Conservation (phyloP, 2,113 vertebrate species). For the Pica pica region DNA sequence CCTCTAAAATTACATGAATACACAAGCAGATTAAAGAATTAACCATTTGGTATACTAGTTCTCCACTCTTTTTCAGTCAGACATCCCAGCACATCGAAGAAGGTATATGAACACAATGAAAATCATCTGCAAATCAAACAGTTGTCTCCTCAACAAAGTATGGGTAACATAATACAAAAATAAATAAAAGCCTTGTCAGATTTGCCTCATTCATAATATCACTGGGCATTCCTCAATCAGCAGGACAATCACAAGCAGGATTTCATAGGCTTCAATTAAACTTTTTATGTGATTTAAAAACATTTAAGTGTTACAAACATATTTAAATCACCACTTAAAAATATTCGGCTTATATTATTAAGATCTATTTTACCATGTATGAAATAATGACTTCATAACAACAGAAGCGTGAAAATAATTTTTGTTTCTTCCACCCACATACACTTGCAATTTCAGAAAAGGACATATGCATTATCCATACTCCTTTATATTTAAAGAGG, state of each 20-base stretch:
- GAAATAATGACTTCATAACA: conserved; percentile 68
- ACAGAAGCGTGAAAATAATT: conserved; percentile 59
- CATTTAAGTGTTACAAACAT: conserved; percentile 73
- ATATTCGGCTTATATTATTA: conserved; percentile 66
- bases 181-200: conserved; percentile 43
- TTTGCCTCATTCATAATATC: conserved; percentile 55
- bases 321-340: conserved; percentile 70
- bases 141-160: conserved; percentile 47
- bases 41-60: conserved; percentile 45
- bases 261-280: conserved; percentile 61
- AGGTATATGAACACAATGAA: conserved; percentile 37
- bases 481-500: conserved; percentile 60
- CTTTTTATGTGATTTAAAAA: conserved; percentile 69
- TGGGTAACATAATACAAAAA: conserved; percentile 12
- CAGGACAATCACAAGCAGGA: conserved; percentile 52
- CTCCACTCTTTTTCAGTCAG: conserved; percentile 46
- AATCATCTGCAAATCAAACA: conserved; percentile 54
- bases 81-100: conserved; percentile 51
- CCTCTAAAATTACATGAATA: background rate
- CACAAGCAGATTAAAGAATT: conserved; percentile 36
- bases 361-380: conserved; percentile 59
- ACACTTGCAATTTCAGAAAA: conserved; percentile 64
- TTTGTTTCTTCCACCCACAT: conserved; percentile 58
- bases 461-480: conserved; percentile 50
- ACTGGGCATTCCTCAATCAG: conserved; percentile 58